Evolutionary conservation across 2,113 vertebrate genomes (phyloP), one percentile per base, ranked within the genome.

Genomic region (Xenopus laevis): DNA sequence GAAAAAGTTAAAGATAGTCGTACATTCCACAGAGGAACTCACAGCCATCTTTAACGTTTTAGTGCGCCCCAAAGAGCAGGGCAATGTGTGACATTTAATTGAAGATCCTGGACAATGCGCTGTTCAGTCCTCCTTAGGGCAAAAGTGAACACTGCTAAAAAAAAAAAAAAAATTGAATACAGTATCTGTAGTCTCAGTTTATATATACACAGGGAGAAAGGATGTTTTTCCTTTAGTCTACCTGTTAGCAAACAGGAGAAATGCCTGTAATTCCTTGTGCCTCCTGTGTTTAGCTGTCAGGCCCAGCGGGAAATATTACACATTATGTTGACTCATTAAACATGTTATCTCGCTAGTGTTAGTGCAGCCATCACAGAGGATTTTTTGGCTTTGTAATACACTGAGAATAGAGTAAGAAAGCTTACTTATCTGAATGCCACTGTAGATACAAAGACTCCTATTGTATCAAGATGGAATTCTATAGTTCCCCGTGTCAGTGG

Each of bases 401-500:
- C 52, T 77, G 71, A 77, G 81, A 78, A 69, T 75, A 69, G 46
- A 50, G 50, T 17, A 13, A 40, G 4, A 55, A 60, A 27, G 46
- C 21, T 27, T 53, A 44, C 72, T 75, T 58, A 65, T 66, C 23
- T 72, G 77, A 40, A 40, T 16, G 1, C 65, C 71, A 7, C 65
- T 61, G 46, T 46, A 11, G 61, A 61, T 27, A 71, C 79, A 77
- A 55, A 45, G 71, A 18, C 47, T 50, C 71, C n/a, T 76, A 87
- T 78, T 85, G 80, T 86, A 64, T 70, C 76, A 75, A 23, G 65
- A 45, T 47, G 68, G 72, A 61, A 60, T 65, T 62, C 27, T 72
- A 66, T 78, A 78, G 64, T 65, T 57, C 70, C 68, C 72, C 65
- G 69, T 79, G 60, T 64, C 44, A n/a, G 27, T 10, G 64, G 71